Percentiles rank a stretch among this genome's conserved stretches.
phyloP scores from a whole-genome alignment of 2,797 vertebrate species.

The Lacerta agilis region DNA sequence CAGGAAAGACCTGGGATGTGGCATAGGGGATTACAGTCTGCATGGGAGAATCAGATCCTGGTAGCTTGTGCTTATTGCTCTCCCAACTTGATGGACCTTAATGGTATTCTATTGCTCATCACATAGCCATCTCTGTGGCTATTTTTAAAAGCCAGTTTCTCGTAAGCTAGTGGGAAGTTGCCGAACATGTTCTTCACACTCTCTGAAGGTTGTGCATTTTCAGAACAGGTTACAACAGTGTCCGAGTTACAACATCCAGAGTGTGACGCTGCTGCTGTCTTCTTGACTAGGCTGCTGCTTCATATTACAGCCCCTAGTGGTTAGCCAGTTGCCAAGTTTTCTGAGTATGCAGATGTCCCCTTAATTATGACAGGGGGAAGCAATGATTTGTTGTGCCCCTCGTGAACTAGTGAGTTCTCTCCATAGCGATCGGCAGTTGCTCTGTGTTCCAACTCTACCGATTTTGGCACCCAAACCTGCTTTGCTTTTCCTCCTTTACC shows the following conservation, averaged over 20 bases:
- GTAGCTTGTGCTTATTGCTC: too few relatives aligned
- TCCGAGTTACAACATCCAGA: not conserved
- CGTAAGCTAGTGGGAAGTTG: not conserved
- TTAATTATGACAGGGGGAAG: not conserved
- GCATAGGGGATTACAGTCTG: too few relatives aligned
- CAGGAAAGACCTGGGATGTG: too few relatives aligned
- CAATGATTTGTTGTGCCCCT: too few relatives aligned
- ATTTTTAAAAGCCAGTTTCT: not conserved
- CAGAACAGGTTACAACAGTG: not conserved
- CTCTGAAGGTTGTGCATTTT: not conserved
- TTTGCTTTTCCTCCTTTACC: not conserved
- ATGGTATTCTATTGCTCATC: not conserved
- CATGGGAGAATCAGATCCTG: too few relatives aligned
- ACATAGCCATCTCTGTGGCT: not conserved
- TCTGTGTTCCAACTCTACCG: too few relatives aligned
- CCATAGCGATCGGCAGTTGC: not conserved
- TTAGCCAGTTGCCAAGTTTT: not conserved
- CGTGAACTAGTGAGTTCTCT: not conserved
- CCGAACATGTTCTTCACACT: not conserved
- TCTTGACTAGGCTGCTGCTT: not conserved
- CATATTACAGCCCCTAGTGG: not conserved
- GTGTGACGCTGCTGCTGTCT: not conserved
- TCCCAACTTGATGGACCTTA: too few relatives aligned
- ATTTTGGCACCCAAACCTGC: not conserved
- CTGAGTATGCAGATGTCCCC: not conserved